Percentiles rank a stretch among this genome's conserved stretches.
These are phyloP conservation scores for Melitaea cinxia DNA, from an alignment of 1,140 invertebrate genomes.

Conservation along the genomic window DNA sequence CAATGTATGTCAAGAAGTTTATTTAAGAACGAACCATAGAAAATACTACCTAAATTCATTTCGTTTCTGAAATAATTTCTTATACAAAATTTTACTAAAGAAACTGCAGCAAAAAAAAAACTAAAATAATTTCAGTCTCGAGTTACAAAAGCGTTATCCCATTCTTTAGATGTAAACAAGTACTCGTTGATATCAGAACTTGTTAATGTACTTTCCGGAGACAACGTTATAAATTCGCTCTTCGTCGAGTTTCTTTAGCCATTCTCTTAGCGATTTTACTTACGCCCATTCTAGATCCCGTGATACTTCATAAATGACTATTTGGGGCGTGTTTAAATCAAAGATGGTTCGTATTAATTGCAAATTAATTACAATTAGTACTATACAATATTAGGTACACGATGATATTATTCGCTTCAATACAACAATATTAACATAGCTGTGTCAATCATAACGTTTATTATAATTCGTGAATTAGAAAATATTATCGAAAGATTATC, in stretches of 20 bases:
- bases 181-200: conserved; percentile 22
- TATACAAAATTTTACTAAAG: not conserved
- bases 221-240: conserved; percentile 36
- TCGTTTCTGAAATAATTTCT: too few species aligned
- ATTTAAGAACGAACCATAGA: too few species aligned
- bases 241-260: conserved; percentile 35
- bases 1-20: too few species aligned
- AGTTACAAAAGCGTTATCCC: conserved; percentile 14
- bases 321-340: conserved; percentile 3
- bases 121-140: not conserved
- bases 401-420: too few species aligned
- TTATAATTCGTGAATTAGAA: too few species aligned
- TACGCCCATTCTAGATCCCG: conserved; percentile 47
- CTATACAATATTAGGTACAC: too few species aligned
- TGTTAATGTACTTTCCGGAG: conserved; percentile 21
- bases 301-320: conserved; percentile 44
- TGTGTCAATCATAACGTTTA: too few species aligned
- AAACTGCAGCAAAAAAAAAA: not conserved
- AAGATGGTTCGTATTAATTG: not conserved
- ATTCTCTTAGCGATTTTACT: conserved; percentile 36
- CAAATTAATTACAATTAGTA: not conserved
- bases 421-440: too few species aligned
- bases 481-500: too few species aligned
- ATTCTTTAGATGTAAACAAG: conserved; percentile 18
- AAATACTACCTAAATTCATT: too few species aligned